Base-by-base conservation (phyloP, 2,888 invertebrate species). In the Nycteola revayana region DNA sequence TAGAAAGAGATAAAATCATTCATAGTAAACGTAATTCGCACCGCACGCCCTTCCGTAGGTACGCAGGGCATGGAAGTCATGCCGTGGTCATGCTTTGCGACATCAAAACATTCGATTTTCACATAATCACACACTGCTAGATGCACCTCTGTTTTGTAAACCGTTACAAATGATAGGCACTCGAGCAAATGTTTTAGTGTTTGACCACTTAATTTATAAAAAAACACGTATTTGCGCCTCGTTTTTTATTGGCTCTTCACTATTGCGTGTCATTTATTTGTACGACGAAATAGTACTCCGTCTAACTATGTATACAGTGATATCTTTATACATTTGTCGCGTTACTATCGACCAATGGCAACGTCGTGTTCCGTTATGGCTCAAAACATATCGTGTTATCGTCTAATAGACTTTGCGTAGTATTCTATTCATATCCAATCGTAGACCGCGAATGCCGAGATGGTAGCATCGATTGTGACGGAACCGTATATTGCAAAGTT, bases 1-100 rank as follows among this genome's bases (percentile, higher is more conserved):
- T 85, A 87, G 87, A 88, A 86, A 86, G 87, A 88, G 87, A 88
- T 87, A 85, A 87, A 87, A 86, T 87, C 87, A 88, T 87, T 88
- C 87, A 87, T 87, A 87, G 85, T 86, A 86, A 86, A 86, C 87
- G 88, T 87, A 87, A 84, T 85, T 73, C 66, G 67, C 74, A 73
- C 61, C 77, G 86, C 85, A 84, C 86, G 84, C 84, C 85, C 87
- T 85, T 84, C 76, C 82, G 79, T 83, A 81, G 67, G 75, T 74
- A 83, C 83, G 81, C 86, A 86, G 86, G 84, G 88, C 88, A 88
- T 88, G 88, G 86, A 78, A 87, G 85, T 88, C 88, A 88, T 84
- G 88, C 87, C 83, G 84, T 81, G 70, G 63, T 74, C 84, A 79
- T 81, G 84, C 80, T 39, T 77, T 58, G 62, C 64, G 63, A 76